Evolutionary conservation across 2,797 vertebrate genomes (phyloP), one percentile per base, ranked within the genome.

Genomic region (Macropodus opercularis): DNA sequence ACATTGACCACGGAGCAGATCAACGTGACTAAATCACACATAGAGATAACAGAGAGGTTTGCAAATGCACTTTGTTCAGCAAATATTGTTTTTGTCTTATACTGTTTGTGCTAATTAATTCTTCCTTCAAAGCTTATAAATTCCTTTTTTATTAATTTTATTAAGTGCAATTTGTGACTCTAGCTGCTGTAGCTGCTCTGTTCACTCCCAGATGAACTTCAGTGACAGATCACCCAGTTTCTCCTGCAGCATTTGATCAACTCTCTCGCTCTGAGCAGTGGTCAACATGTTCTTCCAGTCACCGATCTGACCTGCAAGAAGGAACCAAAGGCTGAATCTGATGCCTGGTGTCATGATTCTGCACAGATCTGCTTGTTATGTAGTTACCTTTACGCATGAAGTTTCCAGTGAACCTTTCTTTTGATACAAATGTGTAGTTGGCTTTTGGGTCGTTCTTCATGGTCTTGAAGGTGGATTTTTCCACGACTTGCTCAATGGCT

Each of bases 281-380:
- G 42, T 87, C 2, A 89, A 79, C 9, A 2, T 56, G 69, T 83
- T 90, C 49, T 89, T 92, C 88, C 90, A 90, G 54, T 91, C 87
- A 41, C 83, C 86, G 0, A 87, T 57, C 15, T 63, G 62, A 11
- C 86, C 87, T 90, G 67, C 7, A 60, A n/a, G n/a, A 0, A 19
- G 13, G 36, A 24, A 8, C 2, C 0, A 18, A 19, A 3, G 21
- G 6, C 8, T 32, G 2, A 0, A 13, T 7, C 9, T 10, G 23
- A 26, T 11, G 3, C 12, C 22, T 2, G 18, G 11, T 14, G 2
- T 4, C 0, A 3, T 18, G 8, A 26, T 18, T 55, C 8, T 38
- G n/a, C 3, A 22, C 29, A 40, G 1, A 9, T 3, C 1, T 3
- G 3, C 8, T 41, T 53, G 35, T 24, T 29, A 27, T 26, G 11